Conservation (phyloP, 92 coral and sea anemone species). For the Epizoanthus illoricatus region DNA sequence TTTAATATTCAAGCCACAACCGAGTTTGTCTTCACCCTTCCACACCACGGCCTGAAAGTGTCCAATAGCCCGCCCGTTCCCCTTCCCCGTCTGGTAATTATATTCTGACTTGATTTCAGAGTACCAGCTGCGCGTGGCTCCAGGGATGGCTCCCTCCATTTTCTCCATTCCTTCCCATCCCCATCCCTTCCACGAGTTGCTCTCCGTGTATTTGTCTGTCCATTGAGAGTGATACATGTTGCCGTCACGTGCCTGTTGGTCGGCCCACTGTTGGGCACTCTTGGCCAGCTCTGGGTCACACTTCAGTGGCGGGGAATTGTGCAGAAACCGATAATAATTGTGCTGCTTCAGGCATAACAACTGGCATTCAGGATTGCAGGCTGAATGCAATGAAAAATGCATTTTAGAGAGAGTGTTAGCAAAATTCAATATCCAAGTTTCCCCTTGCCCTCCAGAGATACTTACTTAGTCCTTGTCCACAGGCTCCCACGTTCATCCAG, state of each 20-base stretch:
- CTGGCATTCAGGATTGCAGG: conserved; percentile 63
- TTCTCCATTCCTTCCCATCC: too few species aligned
- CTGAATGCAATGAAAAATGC: conserved; percentile 2
- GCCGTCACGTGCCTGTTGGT: conserved; percentile 24
- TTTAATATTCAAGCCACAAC: too few species aligned
- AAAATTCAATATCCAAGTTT: background rate
- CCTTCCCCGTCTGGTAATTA: conserved; percentile 51
- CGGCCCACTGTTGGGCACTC: conserved; percentile 58
- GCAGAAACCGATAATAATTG: conserved; percentile 61
- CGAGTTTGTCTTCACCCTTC: too few species aligned
- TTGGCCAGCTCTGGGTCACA: conserved; percentile 56
- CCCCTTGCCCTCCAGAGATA: background rate
- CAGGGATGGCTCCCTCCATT: too few species aligned
- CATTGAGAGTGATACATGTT: too few species aligned
- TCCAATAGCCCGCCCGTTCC: background rate
- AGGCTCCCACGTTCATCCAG: background rate
- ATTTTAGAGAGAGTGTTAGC: too few species aligned
- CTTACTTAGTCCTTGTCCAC: background rate
- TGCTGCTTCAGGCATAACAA: conserved; percentile 49
- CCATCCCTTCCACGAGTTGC: too few species aligned
- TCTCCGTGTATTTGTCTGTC: too few species aligned
- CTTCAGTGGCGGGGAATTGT: conserved; percentile 50
- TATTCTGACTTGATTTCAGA: conserved; percentile 35
- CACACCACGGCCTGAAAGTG: too few species aligned
- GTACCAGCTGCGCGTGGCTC: too few species aligned